Conservation (phyloP, 2,797 vertebrate species). For the Cyprinella venusta region DNA sequence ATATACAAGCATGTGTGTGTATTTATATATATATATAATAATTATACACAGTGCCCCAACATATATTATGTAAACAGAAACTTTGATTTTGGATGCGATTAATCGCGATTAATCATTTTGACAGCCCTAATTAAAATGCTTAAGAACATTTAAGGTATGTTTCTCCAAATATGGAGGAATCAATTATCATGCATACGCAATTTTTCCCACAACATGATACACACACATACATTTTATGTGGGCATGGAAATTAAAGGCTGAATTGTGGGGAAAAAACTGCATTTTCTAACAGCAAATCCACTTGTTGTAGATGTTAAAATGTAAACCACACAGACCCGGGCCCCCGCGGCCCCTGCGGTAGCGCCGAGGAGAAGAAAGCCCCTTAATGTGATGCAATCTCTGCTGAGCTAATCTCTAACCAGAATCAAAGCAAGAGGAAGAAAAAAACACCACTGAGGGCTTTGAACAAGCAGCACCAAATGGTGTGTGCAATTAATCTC, state of each 20-base stretch:
- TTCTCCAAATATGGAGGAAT: background rate
- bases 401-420: slow-evolving; percentile 74
- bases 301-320: slow-evolving; percentile 60
- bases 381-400: slow-evolving; percentile 67
- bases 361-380: slow-evolving; percentile 48
- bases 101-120: no score
- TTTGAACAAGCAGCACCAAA: slow-evolving; percentile 73
- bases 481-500: slow-evolving; percentile 78
- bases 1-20: no score
- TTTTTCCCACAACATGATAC: background rate
- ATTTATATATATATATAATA: no score
- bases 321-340: slow-evolving; percentile 55
- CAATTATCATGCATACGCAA: background rate
- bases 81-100: no score
- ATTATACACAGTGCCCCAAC: no score
- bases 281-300: slow-evolving; percentile 54
- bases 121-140: background rate
- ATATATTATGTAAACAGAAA: no score
- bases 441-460: slow-evolving; percentile 60
- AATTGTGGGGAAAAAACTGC: slow-evolving; percentile 23
- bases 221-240: background rate
- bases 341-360: slow-evolving; percentile 41
- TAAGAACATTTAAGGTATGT: background rate
- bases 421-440: slow-evolving; percentile 65
- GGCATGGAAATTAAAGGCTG: slow-evolving; percentile 42